Evolutionary conservation across 2,888 invertebrate species (phyloP), one percentile per base, ranked within the genome.

Genomic region (Ypsolopha sequella): DNA sequence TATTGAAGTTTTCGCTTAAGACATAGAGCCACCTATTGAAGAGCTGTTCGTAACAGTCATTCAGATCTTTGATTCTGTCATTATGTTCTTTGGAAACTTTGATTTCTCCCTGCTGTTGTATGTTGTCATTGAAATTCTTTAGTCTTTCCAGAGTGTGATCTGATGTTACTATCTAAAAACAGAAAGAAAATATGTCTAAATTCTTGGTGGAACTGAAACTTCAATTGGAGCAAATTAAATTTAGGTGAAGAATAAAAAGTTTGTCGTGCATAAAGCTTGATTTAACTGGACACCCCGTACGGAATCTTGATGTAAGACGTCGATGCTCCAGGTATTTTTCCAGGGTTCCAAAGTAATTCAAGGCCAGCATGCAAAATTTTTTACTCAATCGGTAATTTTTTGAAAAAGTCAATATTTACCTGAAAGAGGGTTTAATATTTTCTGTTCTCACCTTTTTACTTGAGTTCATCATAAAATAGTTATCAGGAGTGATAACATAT

Each of bases 1-100:
- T 86, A 66, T 93, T 97, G 69, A 93, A 97, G 36, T 94, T 93
- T 84, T 96, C 93, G 67, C 95, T 93, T 36, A 90, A 77, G 49
- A 90, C 73, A 62, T 89, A 92, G 51, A 93, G 69, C 95, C 95
- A 96, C 73, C 91, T 91, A 46, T 88, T 74, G 68, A 93, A 95
- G 10, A 89, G 73, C 6, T 79, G 75, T 53, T 84, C 84, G 63
- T 91, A 89, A 43, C 88, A 87, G 51, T 88, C 73, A 56, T 87
- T 80, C 3, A 94, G 81, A 48, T 87, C 80, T 43, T 75, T 64
- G 14, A 93, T 88, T 53, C 88, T 84, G 2, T 70, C 68, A 60
- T 87, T 84, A 70, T 95, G 95, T 60, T 88, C 87, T 7, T 70
- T 59, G 0, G 91, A 87, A 48, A 90, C 63, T 54, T 91, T 88